Base-by-base conservation (phyloP, 2,888 invertebrate genomes). In the Lepidocyrtinus sp. region DNA sequence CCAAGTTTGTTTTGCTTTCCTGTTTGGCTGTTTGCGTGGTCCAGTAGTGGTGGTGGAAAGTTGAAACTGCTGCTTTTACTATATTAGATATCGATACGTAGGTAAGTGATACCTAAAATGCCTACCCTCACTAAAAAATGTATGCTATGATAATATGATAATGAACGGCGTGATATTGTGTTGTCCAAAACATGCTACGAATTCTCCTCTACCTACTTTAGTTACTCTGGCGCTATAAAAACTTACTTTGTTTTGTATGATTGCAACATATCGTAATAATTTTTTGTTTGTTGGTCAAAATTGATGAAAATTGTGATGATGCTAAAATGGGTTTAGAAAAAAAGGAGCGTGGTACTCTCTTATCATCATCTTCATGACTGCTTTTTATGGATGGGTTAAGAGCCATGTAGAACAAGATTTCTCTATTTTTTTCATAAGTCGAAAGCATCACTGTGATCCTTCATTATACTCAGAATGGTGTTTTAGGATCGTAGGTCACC, bases 11-110 rank as follows among this genome's bases (percentile, higher is more conserved):
- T 71, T 64, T 73, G 63, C 73, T 73, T 68, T 78, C 78, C 73
- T 73, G 68, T 63, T 67, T 78, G 63, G 73, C 73, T 73, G 68
- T 63, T 67, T 78, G 63, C 74, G 63, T 74, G 79, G 79, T 79
- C 79, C 79, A 79, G 69, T 79, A 55, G 70, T 50, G 12, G 36
- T 12, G n/a, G n/a, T n/a, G n/a, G n/a, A n/a, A n/a, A n/a, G n/a
- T n/a, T 7, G 50, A 50, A 50, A 50, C 50, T 50, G 50, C 5
- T 50, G 50, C 50, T 50, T 50, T 50, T 50, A 50, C 50, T 50
- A n/a, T n/a, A 5, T 36, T 5, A 36, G 5, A 12, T 7, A 7
- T 5, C 50, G 50, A 50, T 50, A 17, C 1, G 50, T n/a, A n/a
- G 17, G 12, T 17, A 50, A 50, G 12, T n/a, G 17, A 17, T 50